Conservation (phyloP, 2,888 invertebrate genomes). For the Serripes groenlandicus region DNA sequence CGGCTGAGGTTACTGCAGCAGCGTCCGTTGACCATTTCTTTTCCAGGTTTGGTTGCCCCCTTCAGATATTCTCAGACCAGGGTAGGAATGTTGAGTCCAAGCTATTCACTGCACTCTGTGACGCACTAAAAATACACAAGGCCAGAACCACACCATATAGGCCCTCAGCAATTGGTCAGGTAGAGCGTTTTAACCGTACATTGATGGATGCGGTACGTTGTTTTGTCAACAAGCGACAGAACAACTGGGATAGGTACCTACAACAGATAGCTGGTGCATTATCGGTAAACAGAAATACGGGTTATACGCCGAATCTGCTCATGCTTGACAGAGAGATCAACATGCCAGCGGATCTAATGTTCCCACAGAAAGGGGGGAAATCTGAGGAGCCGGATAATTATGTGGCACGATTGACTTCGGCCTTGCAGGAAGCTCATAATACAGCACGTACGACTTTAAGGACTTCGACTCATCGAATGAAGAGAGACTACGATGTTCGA, state of each 20-base stretch:
- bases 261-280: slow-evolving; percentile 22
- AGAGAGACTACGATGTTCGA: slow-evolving; percentile 30
- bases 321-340: slow-evolving; percentile 21
- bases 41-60: slow-evolving; percentile 10
- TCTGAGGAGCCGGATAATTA: background rate
- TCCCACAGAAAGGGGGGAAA: background rate
- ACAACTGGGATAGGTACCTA: slow-evolving; percentile 5
- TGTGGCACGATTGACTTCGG: background rate
- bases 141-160: slow-evolving; percentile 12
- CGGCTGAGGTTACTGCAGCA: slow-evolving; percentile 18
- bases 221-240: background rate
- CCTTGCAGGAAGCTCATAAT: slow-evolving; percentile 13
- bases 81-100: slow-evolving; percentile 7
- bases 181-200: slow-evolving; percentile 11
- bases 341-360: slow-evolving; percentile 23
- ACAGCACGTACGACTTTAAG: slow-evolving; percentile 7
- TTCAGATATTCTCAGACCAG: no score
- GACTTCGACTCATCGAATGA: slow-evolving; percentile 19
- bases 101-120: background rate
- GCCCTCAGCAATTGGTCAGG: slow-evolving; percentile 19
- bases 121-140: slow-evolving; percentile 13
- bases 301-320: slow-evolving; percentile 16
- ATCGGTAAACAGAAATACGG: slow-evolving; percentile 17
- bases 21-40: slow-evolving; percentile 23
- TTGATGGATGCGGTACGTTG: slow-evolving; percentile 16